Conservation (phyloP, 1,140 invertebrate species). For the Ceratoteleas bidentatus region DNA sequence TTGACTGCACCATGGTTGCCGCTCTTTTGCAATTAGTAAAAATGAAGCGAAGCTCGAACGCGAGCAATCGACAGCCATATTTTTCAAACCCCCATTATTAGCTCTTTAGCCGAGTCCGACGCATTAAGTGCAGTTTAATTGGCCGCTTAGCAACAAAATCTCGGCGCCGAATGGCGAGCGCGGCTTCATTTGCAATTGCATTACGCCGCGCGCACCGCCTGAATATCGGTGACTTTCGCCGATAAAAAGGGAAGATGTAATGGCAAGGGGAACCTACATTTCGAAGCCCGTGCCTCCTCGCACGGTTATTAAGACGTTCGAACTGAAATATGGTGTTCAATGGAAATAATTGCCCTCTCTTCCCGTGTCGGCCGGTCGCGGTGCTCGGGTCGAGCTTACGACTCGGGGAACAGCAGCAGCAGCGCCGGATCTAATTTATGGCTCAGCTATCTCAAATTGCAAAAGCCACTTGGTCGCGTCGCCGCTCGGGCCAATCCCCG, state of each 20-base stretch:
- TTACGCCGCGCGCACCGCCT: slow-evolving; percentile 9
- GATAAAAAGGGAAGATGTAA: slow-evolving; percentile 26
- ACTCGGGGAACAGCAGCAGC: slow-evolving; percentile 55
- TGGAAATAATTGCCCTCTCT: slow-evolving; percentile 73
- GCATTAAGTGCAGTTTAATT: background rate
- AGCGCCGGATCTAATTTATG: slow-evolving; percentile 70
- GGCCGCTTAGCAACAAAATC: slow-evolving; percentile 1
- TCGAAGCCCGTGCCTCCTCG: slow-evolving; percentile 26
- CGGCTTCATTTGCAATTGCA: slow-evolving; percentile 16
- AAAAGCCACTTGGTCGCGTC: slow-evolving; percentile 27
- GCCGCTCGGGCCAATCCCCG: slow-evolving; percentile 11
- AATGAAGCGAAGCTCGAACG: no score
- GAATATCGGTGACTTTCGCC: slow-evolving; percentile 25
- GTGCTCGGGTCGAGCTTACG: slow-evolving; percentile 39
- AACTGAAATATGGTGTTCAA: slow-evolving; percentile 77
- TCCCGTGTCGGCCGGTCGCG: no score
- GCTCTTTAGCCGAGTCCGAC: background rate
- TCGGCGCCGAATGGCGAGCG: background rate
- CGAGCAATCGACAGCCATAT: background rate
- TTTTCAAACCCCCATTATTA: background rate
- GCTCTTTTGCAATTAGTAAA: no score
- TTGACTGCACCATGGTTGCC: no score
- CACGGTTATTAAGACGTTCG: slow-evolving; percentile 77
- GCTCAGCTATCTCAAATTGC: slow-evolving; percentile 67
- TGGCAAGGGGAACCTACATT: slow-evolving; percentile 16